Evolutionary conservation across 2,113 vertebrate genomes (phyloP).

Genomic region (Oophaga pumilio): DNA sequence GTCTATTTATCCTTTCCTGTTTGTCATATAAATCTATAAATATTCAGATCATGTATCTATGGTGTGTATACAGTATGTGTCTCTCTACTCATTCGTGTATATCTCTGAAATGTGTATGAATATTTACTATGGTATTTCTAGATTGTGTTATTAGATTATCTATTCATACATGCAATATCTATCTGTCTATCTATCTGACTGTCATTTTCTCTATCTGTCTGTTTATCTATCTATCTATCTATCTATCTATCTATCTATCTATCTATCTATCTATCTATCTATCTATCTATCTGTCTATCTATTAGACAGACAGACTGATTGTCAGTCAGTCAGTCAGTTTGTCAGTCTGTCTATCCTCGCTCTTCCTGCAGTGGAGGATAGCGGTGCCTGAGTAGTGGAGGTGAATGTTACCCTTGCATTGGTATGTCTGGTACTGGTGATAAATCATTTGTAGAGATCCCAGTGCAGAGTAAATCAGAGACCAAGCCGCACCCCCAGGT

Average conservation of each 20-base stretch:
- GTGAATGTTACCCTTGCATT: background rate
- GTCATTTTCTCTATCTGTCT: background rate
- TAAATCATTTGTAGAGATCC: background rate
- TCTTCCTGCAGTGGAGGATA: background rate
- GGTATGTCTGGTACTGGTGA: background rate
- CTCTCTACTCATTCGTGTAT: too few species aligned
- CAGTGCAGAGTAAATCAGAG: background rate
- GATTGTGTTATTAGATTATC: too few species aligned
- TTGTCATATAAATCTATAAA: background rate
- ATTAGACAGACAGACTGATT: too few species aligned
- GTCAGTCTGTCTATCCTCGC: background rate
- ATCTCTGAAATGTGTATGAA: too few species aligned
- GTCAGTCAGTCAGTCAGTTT: background rate
- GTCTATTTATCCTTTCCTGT: too few species aligned
- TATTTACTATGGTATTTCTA: too few species aligned
- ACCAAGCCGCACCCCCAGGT: conserved; percentile 20
- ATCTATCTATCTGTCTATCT: background rate
- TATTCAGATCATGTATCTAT: background rate
- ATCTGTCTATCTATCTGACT: background rate
- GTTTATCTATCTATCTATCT: background rate
- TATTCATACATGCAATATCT: background rate
- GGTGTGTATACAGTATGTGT: too few species aligned
- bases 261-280: background rate
- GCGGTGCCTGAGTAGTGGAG: background rate
- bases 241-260: background rate